Conservation (phyloP, 2,113 vertebrate genomes). For the Corvus moneduloides region DNA sequence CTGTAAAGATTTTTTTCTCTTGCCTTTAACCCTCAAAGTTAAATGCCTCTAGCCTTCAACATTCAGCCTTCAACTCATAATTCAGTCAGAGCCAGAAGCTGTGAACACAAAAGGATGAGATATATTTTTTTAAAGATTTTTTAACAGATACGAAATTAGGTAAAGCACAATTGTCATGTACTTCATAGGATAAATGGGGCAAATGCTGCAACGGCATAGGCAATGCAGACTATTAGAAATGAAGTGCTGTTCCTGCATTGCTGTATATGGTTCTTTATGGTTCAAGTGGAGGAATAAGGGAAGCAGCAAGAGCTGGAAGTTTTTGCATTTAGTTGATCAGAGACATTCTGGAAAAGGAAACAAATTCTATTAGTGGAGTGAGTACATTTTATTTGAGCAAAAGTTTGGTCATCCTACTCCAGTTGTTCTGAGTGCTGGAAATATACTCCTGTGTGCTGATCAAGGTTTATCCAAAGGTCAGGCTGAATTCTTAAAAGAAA, state of each 20-base stretch:
- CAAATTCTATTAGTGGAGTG: not conserved
- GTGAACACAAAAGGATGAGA: not conserved
- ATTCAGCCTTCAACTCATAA: not conserved
- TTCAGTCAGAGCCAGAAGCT: not conserved
- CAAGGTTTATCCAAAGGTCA: not conserved
- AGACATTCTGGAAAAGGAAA: not conserved
- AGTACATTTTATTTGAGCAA: not conserved
- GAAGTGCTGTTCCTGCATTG: not conserved
- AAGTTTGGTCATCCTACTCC: not conserved
- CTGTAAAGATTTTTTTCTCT: not conserved
- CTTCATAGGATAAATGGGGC: not conserved
- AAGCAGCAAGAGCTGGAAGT: not conserved
- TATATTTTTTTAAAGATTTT: not conserved
- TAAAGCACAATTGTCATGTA: not conserved
- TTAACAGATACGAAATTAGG: not conserved
- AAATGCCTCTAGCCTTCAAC: not conserved
- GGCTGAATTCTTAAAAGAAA: not conserved
- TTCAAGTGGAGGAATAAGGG: not conserved
- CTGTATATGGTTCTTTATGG: not conserved
- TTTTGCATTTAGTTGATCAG: not conserved
- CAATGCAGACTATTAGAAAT: not conserved
- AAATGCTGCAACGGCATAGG: not conserved
- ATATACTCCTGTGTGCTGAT: not conserved
- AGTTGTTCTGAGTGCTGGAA: not conserved
- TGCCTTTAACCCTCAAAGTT: not conserved